These are phyloP conservation scores for Diloba caeruleocephala DNA, from an alignment of 2,888 invertebrate species.

Conservation along the genomic window DNA sequence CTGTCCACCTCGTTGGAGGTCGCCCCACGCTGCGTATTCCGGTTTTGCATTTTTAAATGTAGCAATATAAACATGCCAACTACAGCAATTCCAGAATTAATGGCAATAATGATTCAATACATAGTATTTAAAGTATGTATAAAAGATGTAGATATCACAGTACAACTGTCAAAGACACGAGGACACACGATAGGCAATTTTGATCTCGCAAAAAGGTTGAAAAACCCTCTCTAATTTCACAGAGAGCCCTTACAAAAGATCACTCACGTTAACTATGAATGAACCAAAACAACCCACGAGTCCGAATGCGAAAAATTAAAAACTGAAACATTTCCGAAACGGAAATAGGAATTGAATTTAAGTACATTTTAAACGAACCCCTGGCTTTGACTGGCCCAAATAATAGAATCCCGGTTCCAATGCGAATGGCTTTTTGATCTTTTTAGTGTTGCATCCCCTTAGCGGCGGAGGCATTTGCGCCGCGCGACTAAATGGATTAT, in stretches of 20 bases:
- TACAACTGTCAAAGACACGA: constrained; percentile 62
- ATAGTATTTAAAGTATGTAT: background rate
- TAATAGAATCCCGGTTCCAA: constrained; percentile 83
- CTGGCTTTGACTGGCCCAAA: constrained; percentile 83
- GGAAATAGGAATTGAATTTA: constrained; percentile 87
- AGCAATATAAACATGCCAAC: no score
- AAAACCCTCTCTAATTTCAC: constrained; percentile 85
- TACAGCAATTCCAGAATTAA: no score
- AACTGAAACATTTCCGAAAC: constrained; percentile 81
- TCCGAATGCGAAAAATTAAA: constrained; percentile 81
- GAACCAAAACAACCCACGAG: constrained; percentile 80
- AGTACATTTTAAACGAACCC: constrained; percentile 86
- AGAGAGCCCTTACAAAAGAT: constrained; percentile 87
- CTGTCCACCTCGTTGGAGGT: no score
- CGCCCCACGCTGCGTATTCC: no score
- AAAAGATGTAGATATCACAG: constrained; percentile 44
- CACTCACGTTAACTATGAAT: constrained; percentile 88
- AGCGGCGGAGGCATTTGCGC: constrained; percentile 81
- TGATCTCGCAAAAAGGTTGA: constrained; percentile 82
- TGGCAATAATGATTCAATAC: no score
- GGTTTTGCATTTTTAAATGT: no score
- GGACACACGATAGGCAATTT: constrained; percentile 73
- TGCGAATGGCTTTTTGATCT: constrained; percentile 84
- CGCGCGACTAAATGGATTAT: constrained; percentile 89
- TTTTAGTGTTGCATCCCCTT: constrained; percentile 81